Evolutionary conservation across 1,140 invertebrate genomes (phyloP).

Genomic region (Tribolium castaneum): DNA sequence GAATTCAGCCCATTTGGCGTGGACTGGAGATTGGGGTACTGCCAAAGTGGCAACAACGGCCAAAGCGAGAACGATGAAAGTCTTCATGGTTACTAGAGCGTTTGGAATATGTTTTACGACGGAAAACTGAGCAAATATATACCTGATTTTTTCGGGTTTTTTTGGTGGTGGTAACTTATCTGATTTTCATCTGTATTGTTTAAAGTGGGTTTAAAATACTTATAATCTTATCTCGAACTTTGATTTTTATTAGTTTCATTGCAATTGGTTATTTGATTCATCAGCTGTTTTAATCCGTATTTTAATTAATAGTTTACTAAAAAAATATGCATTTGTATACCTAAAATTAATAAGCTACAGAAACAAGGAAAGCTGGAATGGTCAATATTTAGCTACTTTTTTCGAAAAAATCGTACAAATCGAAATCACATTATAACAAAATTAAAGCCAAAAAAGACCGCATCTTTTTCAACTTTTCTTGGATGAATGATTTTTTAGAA

Average conservation of each 20-base stretch:
- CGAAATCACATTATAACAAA: too few relatives aligned
- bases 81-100: not conserved
- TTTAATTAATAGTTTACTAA: too few relatives aligned
- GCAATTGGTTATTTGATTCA: not conserved
- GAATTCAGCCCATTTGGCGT: not conserved
- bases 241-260: not conserved
- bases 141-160: not conserved
- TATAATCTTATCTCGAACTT: not conserved
- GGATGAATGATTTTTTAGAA: too few relatives aligned
- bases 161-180: not conserved
- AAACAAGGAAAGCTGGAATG: too few relatives aligned
- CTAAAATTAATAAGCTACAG: too few relatives aligned
- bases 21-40: not conserved
- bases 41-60: not conserved
- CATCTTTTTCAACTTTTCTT: too few relatives aligned
- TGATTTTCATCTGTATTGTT: not conserved
- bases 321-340: too few relatives aligned
- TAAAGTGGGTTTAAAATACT: not conserved
- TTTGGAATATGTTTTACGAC: not conserved
- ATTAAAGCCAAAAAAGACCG: too few relatives aligned
- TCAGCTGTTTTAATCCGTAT: too few relatives aligned
- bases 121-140: not conserved
- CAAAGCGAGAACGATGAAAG: constrained; percentile 7
- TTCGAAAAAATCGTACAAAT: too few relatives aligned
- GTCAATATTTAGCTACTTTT: too few relatives aligned